Evolutionary conservation across 2,888 invertebrate species (phyloP).

Genomic region (Lochmaea crataegi): DNA sequence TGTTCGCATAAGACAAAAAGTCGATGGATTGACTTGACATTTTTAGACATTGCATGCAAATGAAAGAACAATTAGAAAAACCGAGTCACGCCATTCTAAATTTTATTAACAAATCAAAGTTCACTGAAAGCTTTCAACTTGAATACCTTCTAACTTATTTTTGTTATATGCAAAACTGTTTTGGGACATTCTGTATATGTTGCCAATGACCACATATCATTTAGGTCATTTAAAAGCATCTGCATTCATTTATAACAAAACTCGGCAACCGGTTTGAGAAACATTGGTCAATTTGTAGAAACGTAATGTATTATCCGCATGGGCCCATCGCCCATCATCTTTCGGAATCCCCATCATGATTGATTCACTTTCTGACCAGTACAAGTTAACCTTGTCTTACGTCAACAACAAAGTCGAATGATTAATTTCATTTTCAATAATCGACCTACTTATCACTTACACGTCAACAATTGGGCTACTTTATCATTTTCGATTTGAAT

Average conservation of each 20-base stretch:
- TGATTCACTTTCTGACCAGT: constrained; percentile 18
- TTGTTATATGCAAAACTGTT: too few relatives aligned
- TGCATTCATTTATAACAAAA: constrained; percentile 3
- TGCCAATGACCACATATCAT: not conserved
- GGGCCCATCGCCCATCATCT: constrained; percentile 14
- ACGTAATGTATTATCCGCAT: constrained; percentile 2
- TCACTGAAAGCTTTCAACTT: too few relatives aligned
- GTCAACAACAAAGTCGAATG: constrained; percentile 8
- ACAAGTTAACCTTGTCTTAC: constrained; percentile 14
- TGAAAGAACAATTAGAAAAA: too few relatives aligned
- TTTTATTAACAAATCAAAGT: too few relatives aligned
- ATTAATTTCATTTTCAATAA: constrained; percentile 20
- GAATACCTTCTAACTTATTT: too few relatives aligned
- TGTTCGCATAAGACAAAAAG: too few relatives aligned
- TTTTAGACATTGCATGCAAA: too few relatives aligned
- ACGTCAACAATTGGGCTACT: not conserved
- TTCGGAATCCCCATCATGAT: constrained; percentile 16
- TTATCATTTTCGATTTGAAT: not conserved
- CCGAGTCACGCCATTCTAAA: too few relatives aligned
- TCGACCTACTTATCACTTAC: constrained; percentile 4
- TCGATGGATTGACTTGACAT: too few relatives aligned
- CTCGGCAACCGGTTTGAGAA: not conserved
- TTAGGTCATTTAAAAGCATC: not conserved
- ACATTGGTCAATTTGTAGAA: constrained; percentile 10
- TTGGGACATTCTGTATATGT: not conserved